Evolutionary conservation across 2,113 vertebrate genomes (phyloP).

Genomic region (Campylorhamphus procurvoides): DNA sequence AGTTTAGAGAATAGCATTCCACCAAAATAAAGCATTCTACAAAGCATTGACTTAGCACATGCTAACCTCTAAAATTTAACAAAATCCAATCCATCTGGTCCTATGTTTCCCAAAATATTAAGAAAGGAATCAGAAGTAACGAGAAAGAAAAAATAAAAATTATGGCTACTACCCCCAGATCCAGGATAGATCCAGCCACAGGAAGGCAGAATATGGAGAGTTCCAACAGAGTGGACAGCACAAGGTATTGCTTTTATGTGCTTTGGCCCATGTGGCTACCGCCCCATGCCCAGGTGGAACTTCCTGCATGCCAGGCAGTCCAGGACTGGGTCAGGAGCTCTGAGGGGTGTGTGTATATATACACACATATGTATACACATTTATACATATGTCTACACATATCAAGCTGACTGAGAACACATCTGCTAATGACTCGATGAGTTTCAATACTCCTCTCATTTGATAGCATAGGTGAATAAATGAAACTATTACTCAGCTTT

Average conservation of each 20-base stretch:
- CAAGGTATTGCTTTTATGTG: background rate
- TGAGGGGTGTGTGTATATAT: background rate
- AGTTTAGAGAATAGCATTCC: background rate
- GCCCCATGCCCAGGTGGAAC: background rate
- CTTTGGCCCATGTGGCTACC: background rate
- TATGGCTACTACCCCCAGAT: background rate
- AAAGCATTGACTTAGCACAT: background rate
- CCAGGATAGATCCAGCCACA: background rate
- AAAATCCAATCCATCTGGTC: background rate
- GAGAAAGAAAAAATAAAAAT: background rate
- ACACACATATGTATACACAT: background rate
- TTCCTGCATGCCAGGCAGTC: background rate
- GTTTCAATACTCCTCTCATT: background rate
- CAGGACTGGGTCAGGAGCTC: background rate
- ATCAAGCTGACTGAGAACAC: background rate
- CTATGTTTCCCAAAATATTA: background rate
- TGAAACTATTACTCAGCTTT: background rate
- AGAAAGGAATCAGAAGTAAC: background rate
- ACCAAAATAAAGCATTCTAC: background rate
- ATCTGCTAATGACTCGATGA: background rate
- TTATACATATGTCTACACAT: no score
- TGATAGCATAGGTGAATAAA: constrained; percentile 20
- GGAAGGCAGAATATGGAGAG: background rate
- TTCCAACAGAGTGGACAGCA: background rate
- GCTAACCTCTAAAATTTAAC: background rate